These are phyloP conservation scores for Oxyruncus cristatus DNA, from an alignment of 2,113 vertebrate genomes.

Conservation along the genomic window DNA sequence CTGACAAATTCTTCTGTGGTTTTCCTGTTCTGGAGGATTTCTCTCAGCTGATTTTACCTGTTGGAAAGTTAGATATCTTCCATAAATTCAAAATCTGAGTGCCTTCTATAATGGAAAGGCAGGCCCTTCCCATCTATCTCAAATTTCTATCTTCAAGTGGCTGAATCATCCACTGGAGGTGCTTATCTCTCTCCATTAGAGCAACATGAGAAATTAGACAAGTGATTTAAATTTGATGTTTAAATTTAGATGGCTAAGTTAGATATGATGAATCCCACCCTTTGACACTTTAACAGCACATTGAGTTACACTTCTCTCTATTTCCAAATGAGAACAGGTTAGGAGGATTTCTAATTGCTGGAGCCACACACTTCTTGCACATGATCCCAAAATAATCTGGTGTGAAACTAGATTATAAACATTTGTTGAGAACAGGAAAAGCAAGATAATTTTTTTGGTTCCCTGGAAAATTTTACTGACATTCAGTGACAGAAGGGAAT, in stretches of 20 bases:
- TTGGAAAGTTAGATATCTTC: neutral
- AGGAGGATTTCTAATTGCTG: neutral
- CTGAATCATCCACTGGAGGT: neutral
- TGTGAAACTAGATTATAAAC: neutral
- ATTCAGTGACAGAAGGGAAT: neutral
- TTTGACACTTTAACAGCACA: neutral
- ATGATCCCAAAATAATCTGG: neutral
- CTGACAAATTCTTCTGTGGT: neutral
- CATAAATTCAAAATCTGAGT: neutral
- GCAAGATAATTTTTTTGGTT: neutral
- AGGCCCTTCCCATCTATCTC: neutral
- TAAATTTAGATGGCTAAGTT: neutral
- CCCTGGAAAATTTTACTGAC: neutral
- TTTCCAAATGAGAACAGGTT: neutral
- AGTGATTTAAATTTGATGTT: neutral
- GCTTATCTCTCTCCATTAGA: neutral
- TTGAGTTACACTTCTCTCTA: neutral
- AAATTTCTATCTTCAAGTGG: neutral
- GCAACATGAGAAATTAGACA: neutral
- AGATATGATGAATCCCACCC: neutral
- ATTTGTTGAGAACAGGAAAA: neutral
- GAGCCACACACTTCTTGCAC: neutral
- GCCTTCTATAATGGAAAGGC: neutral
- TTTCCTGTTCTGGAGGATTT: neutral
- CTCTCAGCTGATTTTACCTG: neutral